Evolutionary conservation across 1,140 invertebrate species (phyloP).

Genomic region (Penaeus japonicus): DNA sequence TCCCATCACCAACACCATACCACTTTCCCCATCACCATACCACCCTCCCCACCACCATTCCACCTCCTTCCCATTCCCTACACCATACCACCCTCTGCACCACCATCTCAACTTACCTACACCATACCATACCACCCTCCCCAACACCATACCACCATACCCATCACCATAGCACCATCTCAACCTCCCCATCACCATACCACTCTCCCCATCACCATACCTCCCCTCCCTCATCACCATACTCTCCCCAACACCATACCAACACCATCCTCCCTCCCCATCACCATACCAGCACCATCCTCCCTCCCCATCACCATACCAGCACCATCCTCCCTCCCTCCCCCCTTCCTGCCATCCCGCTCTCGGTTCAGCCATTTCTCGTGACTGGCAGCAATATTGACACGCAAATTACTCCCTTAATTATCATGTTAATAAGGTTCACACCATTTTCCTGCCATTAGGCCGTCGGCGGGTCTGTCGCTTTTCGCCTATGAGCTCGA

Average conservation of each 20-base stretch:
- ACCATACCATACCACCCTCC: too few species aligned
- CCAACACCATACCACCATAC: too few species aligned
- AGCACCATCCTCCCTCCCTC: neutral
- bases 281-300: neutral
- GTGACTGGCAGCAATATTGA: conserved; percentile 37
- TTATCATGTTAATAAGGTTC: conserved; percentile 48
- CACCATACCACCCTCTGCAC: too few species aligned
- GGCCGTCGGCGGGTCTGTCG: neutral
- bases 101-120: too few species aligned
- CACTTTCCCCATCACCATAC: too few species aligned
- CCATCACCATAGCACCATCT: too few species aligned
- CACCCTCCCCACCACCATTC: too few species aligned
- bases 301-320: neutral
- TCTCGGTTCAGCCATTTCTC: neutral
- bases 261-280: neutral
- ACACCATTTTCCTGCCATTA: conserved; percentile 42
- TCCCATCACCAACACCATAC: too few species aligned
- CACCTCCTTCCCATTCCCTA: too few species aligned
- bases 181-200: too few species aligned
- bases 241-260: neutral
- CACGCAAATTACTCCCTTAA: conserved; percentile 43
- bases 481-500: neutral
- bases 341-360: neutral
- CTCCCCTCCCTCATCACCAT: too few species aligned
- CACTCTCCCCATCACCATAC: too few species aligned